These are phyloP conservation scores for Hydropsyche betteni DNA, from an alignment of 2,888 invertebrate species.

Conservation along the genomic window DNA sequence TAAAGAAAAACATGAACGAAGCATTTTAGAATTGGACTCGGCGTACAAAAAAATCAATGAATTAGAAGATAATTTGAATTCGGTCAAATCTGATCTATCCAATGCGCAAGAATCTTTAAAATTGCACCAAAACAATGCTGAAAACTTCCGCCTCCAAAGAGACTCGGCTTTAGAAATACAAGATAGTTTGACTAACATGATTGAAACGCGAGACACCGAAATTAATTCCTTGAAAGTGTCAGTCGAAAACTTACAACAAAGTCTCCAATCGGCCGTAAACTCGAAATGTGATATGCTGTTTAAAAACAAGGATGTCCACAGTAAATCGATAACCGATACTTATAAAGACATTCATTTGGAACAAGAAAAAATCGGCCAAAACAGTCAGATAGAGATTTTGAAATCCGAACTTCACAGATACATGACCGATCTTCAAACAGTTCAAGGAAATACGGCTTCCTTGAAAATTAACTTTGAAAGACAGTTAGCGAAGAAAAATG, in stretches of 20 bases:
- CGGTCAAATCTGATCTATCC: conserved; percentile 60
- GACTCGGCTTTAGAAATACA: conserved; percentile 79
- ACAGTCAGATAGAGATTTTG: conserved; percentile 80
- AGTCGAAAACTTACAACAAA: conserved; percentile 73
- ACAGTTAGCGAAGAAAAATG: conserved; percentile 78
- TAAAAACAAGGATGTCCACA: conserved; percentile 81
- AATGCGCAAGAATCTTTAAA: conserved; percentile 72
- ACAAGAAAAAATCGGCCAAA: conserved; percentile 79
- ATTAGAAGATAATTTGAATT: conserved; percentile 71
- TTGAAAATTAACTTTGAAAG: conserved; percentile 76
- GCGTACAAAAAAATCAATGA: conserved; percentile 71
- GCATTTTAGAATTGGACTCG: conserved; percentile 69
- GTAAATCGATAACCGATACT: conserved; percentile 80
- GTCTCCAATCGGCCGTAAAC: conserved; percentile 77
- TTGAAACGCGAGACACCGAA: conserved; percentile 78
- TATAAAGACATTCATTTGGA: conserved; percentile 86
- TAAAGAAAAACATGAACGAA: conserved; percentile 71
- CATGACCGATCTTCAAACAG: conserved; percentile 79
- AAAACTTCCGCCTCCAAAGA: conserved; percentile 73
- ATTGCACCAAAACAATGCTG: conserved; percentile 72
- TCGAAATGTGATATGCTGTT: conserved; percentile 86
- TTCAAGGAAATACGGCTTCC: conserved; percentile 77
- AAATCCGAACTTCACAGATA: conserved; percentile 81
- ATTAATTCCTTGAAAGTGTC: conserved; percentile 77
- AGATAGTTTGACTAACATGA: conserved; percentile 75